Base-by-base conservation (phyloP, 1,140 invertebrate genomes). In the Bilobella aurantiaca region DNA sequence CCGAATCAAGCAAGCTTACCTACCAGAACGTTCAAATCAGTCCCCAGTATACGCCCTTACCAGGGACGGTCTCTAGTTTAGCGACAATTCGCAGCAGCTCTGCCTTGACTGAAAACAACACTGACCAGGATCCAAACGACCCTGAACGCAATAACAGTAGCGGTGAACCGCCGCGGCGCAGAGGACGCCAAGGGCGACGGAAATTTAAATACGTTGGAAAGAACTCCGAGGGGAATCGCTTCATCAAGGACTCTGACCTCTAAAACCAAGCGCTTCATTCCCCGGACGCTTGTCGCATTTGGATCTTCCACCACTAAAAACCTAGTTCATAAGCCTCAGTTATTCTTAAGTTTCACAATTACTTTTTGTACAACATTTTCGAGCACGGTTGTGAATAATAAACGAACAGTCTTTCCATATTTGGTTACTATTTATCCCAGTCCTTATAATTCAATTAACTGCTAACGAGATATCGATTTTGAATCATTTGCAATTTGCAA, bases 201-300 rank as follows among this genome's bases (percentile, higher is more conserved):
- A 32, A 42, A 16, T 64, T 56, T 29, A 66, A 65, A 49, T 73
- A 73, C 27, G 25, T 73, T 5, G 71, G 71, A 21, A 73, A 73
- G 49, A 68, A 73, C 58, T 70, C 68, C 0, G 71, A 73, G 60
- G 71, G 71, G 25, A 73, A 73, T 64, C 63, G 71, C 1, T 73
- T 73, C 57, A 73, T 73, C 30, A 34, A 62, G 32, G 71, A 73
- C 56, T 47, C 61, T 0, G 70, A 72, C 37, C 62, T 72, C 31
- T 72, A 37, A 69, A n/a, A n/a, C 3, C 25, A 18, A 53, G 25
- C 14, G 25, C 21, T 53, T 53, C 49, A 53, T 53, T 42, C 37
- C n/a, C n/a, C n/a, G n/a, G n/a, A n/a, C n/a, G n/a, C n/a, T n/a
- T n/a, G n/a, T n/a, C n/a, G n/a, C n/a, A n/a, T n/a, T n/a, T n/a